Evolutionary conservation across 2,888 invertebrate genomes (phyloP).

Genomic region (Thymelicus sylvestris): DNA sequence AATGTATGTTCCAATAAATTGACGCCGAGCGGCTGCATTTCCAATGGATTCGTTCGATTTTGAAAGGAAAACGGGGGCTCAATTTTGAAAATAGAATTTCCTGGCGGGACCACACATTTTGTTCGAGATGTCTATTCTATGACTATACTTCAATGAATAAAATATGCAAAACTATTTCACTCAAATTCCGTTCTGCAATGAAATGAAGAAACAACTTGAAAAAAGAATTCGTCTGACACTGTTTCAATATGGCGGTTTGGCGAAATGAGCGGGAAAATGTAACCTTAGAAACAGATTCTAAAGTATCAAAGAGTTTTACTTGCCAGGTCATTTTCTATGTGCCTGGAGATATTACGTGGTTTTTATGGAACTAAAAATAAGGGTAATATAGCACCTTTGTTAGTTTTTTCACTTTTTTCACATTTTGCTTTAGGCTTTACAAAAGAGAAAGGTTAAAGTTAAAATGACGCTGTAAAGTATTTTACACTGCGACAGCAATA

Average conservation of each 20-base stretch:
- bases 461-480: too few species aligned
- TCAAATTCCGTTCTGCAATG: neutral
- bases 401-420: neutral
- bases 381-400: neutral
- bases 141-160: too few species aligned
- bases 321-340: neutral
- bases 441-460: too few species aligned
- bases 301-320: neutral
- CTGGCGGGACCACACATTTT: too few species aligned
- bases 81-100: too few species aligned
- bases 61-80: too few species aligned
- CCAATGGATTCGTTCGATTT: too few species aligned
- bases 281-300: slow-evolving; percentile 1
- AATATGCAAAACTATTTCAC: too few species aligned
- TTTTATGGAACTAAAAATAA: slow-evolving; percentile 3
- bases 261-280: slow-evolving; percentile 2
- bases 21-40: too few species aligned
- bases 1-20: too few species aligned
- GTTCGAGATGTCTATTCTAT: too few species aligned
- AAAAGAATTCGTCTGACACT: neutral
- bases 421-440: neutral
- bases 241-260: neutral
- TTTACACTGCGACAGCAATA: too few species aligned
- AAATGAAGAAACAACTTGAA: neutral
- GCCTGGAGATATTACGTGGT: slow-evolving; percentile 5